These are phyloP conservation scores for Heliocidaris tuberculata DNA, from an alignment of 35 echinoderm and acorn worm species.

Conservation along the genomic window DNA sequence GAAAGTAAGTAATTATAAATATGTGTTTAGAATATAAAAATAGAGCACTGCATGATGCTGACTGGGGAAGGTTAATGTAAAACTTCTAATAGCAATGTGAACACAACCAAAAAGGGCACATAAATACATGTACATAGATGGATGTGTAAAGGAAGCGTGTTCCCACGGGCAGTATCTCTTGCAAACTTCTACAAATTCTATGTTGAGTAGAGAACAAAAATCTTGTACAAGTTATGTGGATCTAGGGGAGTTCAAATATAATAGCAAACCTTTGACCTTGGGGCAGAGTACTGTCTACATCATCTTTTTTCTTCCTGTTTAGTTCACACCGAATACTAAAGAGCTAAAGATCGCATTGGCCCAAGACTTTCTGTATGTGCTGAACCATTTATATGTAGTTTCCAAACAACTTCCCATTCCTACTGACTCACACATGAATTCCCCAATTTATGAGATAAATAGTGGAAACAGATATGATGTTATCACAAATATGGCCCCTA, in stretches of 20 bases:
- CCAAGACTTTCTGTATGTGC: neutral
- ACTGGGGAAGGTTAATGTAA: neutral
- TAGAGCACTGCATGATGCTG: neutral
- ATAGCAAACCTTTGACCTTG: neutral
- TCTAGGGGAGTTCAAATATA: no score
- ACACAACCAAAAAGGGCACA: neutral
- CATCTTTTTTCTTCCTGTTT: neutral
- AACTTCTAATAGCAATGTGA: neutral
- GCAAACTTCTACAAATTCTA: neutral
- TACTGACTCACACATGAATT: neutral
- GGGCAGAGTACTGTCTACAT: neutral
- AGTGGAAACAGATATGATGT: neutral
- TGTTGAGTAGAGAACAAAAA: neutral
- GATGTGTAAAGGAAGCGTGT: neutral
- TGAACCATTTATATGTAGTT: neutral
- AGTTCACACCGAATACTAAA: neutral
- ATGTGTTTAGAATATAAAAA: neutral
- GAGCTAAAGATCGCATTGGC: neutral
- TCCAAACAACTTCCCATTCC: neutral
- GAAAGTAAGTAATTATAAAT: neutral
- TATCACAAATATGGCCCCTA: neutral
- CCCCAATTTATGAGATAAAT: neutral
- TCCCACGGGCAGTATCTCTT: neutral
- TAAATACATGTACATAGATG: neutral
- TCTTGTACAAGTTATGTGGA: neutral